A percentile compares a stretch with the other conserved stretches of the same genome.
These are phyloP conservation scores for Mylabris phalerata DNA, from an alignment of 1,140 invertebrate genomes.

Conservation along the genomic window DNA sequence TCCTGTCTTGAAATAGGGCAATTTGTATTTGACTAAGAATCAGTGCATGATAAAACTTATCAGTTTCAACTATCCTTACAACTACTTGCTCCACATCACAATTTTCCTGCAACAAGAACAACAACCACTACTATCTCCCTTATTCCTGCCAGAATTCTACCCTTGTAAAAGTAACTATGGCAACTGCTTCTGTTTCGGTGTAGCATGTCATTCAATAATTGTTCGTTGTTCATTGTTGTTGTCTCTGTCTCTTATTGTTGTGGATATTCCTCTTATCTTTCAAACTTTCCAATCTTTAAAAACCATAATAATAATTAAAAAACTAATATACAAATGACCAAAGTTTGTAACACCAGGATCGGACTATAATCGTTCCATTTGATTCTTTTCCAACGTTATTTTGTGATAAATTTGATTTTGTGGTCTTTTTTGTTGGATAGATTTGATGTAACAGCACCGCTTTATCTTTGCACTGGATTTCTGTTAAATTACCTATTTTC, in stretches of 20 bases:
- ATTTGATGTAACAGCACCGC: slow-evolving; percentile 5
- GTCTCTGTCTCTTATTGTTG: slow-evolving; percentile 30
- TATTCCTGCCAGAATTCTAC: no score
- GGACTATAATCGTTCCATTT: background rate
- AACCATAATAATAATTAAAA: slow-evolving; percentile 5
- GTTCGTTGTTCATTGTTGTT: slow-evolving; percentile 37
- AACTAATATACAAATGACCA: background rate
- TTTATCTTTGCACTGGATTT: slow-evolving; percentile 8
- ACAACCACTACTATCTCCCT: no score
- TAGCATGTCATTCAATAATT: slow-evolving; percentile 34
- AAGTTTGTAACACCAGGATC: background rate
- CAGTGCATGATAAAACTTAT: no score
- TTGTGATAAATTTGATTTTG: no score
- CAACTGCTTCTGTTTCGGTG: slow-evolving; percentile 23
- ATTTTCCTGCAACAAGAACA: no score
- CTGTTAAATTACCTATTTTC: background rate
- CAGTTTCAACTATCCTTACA: no score
- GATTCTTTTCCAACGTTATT: background rate
- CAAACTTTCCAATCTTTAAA: background rate
- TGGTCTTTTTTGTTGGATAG: no score
- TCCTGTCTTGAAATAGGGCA: no score
- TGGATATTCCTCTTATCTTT: slow-evolving; percentile 11
- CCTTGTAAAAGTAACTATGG: background rate
- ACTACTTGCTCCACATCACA: no score
- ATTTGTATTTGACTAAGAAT: no score